These are phyloP conservation scores for Eublepharis macularius DNA, from an alignment of 2,113 vertebrate genomes.

Conservation along the genomic window DNA sequence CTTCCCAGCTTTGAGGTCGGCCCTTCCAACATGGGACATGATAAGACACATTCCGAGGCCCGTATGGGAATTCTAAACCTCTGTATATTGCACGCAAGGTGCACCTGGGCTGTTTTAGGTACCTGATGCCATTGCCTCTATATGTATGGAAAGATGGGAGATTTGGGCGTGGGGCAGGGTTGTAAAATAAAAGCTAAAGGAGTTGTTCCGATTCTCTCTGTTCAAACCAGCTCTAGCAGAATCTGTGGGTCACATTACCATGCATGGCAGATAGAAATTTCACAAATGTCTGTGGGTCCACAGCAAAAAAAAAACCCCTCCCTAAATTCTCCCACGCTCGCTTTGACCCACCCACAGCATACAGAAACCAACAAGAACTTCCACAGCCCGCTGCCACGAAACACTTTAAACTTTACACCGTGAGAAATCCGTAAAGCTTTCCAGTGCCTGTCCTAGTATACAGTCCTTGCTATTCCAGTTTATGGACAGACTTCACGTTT, in stretches of 20 bases:
- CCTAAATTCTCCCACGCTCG: neutral
- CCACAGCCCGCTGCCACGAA: too few species aligned
- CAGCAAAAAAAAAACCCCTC: neutral
- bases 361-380: neutral
- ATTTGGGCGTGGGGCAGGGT: too few species aligned
- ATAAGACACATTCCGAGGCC: neutral
- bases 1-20: neutral
- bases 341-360: neutral
- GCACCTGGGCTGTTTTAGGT: too few species aligned
- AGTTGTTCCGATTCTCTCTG: neutral
- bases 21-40: neutral
- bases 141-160: neutral
- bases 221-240: neutral
- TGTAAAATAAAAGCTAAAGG: neutral
- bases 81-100: neutral
- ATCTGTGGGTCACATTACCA: neutral
- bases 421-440: neutral
- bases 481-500: neutral
- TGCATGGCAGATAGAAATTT: neutral
- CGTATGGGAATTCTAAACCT: neutral
- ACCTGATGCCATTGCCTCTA: too few species aligned
- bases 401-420: neutral
- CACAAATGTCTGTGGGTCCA: neutral
- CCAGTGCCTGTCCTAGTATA: fast-evolving
- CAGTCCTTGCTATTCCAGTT: too few species aligned